Evolutionary conservation across 2,888 invertebrate species (phyloP).

Genomic region (Luperina testacea): DNA sequence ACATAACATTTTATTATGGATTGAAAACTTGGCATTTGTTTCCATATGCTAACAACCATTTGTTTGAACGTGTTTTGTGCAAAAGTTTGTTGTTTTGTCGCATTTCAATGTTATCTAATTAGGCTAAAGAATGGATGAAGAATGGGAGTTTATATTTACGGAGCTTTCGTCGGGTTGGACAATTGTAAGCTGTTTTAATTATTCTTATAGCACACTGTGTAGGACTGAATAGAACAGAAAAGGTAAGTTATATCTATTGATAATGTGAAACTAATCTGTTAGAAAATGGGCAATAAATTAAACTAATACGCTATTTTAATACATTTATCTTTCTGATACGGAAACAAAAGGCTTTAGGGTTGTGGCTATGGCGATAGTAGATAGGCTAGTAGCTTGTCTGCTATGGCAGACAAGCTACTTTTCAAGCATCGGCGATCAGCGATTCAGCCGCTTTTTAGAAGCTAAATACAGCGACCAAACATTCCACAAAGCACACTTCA

Average conservation of each 20-base stretch:
- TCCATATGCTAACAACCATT: conserved; percentile 48
- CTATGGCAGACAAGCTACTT: too few species aligned
- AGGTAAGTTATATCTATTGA: too few species aligned
- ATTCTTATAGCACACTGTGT: not conserved
- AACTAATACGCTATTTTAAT: too few species aligned
- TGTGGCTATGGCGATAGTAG: too few species aligned
- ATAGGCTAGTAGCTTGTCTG: too few species aligned
- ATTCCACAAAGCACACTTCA: too few species aligned
- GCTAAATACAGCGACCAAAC: too few species aligned
- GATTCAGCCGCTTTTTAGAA: too few species aligned
- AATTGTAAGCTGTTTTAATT: conserved; percentile 6
- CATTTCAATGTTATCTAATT: conserved; percentile 45
- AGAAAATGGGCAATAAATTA: too few species aligned
- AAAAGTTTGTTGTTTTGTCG: conserved; percentile 35
- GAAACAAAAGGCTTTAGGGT: too few species aligned
- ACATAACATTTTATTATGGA: conserved; percentile 58
- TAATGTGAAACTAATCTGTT: not conserved
- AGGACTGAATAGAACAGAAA: not conserved
- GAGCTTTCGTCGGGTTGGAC: not conserved
- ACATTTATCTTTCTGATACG: too few species aligned
- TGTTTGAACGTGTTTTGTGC: conserved; percentile 44
- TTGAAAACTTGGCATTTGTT: conserved; percentile 61
- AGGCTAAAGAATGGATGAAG: conserved; percentile 30
- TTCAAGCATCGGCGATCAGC: too few species aligned
- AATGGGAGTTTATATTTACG: conserved; percentile 24